Evolutionary conservation across 2,888 invertebrate species (phyloP).

Genomic region (Ectemnius continuus): DNA sequence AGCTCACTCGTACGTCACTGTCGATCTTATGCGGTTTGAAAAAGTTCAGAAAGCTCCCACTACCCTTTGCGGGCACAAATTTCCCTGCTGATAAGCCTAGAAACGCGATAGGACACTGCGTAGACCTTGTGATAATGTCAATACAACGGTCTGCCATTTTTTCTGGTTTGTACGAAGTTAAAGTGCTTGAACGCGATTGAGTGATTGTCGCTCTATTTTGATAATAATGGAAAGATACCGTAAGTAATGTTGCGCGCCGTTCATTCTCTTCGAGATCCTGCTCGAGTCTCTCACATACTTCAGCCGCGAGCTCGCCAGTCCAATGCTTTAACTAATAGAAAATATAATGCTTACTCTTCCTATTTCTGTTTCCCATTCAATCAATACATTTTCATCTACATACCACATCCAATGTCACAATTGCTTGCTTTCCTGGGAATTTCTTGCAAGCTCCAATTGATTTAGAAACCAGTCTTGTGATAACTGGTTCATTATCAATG

Average conservation of each 20-base stretch:
- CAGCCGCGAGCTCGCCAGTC: slow-evolving; percentile 88
- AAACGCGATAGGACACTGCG: slow-evolving; percentile 78
- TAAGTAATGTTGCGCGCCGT: slow-evolving; percentile 88
- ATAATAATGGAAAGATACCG: slow-evolving; percentile 82
- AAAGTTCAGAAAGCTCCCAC: slow-evolving; percentile 69
- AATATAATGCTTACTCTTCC: slow-evolving; percentile 50
- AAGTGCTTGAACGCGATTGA: slow-evolving; percentile 82
- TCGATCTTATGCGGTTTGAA: slow-evolving; percentile 71
- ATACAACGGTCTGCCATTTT: slow-evolving; percentile 84
- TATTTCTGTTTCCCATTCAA: neutral
- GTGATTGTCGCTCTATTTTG: slow-evolving; percentile 63
- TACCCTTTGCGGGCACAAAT: slow-evolving; percentile 69
- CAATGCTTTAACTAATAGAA: slow-evolving; percentile 81
- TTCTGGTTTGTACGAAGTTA: slow-evolving; percentile 83
- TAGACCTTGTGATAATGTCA: slow-evolving; percentile 83
- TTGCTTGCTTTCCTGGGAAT: slow-evolving; percentile 89
- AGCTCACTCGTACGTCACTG: slow-evolving; percentile 41
- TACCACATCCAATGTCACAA: slow-evolving; percentile 83
- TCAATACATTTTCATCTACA: slow-evolving; percentile 48
- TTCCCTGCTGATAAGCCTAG: slow-evolving; percentile 80
- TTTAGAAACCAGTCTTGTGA: slow-evolving; percentile 90
- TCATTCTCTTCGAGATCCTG: slow-evolving; percentile 90
- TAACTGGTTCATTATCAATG: slow-evolving; percentile 92
- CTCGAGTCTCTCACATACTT: slow-evolving; percentile 90
- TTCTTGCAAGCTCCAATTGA: slow-evolving; percentile 98